phyloP scores from a whole-genome alignment of 2,888 invertebrate genomes.

The Oscheius sp. region DNA sequence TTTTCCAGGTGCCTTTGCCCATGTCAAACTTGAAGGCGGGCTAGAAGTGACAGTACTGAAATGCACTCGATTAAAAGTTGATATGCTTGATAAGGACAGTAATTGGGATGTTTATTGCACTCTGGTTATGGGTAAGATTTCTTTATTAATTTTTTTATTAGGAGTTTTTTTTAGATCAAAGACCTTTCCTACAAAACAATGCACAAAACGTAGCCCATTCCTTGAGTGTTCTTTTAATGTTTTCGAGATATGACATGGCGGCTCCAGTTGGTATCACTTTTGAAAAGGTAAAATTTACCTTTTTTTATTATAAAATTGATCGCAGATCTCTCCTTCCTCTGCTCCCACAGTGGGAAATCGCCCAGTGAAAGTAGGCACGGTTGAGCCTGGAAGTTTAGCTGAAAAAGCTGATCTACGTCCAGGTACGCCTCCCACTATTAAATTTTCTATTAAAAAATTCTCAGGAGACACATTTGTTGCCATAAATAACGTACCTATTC shows the following conservation, averaged over 20 bases:
- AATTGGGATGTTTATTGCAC: slow-evolving; percentile 65
- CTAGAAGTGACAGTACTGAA: slow-evolving; percentile 70
- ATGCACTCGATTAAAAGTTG: slow-evolving; percentile 64
- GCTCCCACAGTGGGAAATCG: slow-evolving; percentile 38
- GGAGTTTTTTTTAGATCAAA: slow-evolving; percentile 44
- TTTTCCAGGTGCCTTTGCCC: slow-evolving; percentile 62
- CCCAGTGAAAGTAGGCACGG: slow-evolving; percentile 56
- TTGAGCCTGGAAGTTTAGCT: slow-evolving; percentile 62
- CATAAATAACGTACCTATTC: slow-evolving; percentile 68
- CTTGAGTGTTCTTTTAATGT: slow-evolving; percentile 61
- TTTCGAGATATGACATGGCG: slow-evolving; percentile 58
- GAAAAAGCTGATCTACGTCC: slow-evolving; percentile 64
- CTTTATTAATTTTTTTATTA: neutral
- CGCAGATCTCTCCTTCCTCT: neutral
- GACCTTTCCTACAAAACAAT: slow-evolving; percentile 57
- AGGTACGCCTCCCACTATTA: slow-evolving; percentile 41
- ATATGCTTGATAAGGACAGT: slow-evolving; percentile 44
- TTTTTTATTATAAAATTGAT: neutral
- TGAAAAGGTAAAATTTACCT: slow-evolving; percentile 37
- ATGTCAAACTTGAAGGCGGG: slow-evolving; percentile 67
- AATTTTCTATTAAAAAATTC: neutral
- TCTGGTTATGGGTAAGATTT: slow-evolving; percentile 56
- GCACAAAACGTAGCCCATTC: slow-evolving; percentile 54
- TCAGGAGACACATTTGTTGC: slow-evolving; percentile 66
- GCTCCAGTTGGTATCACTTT: slow-evolving; percentile 63